Percentiles rank a stretch among this genome's conserved stretches.
These are phyloP conservation scores for Apis mellifera DNA, from an alignment of 1,140 invertebrate species.

Conservation along the genomic window Amel_HAv3.1 CM009945.2:5663501-5664000, in stretches of 20 bases:
- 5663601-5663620: neutral
- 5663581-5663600: neutral
- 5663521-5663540: no score
- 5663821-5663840: neutral
- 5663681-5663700: slow-evolving; percentile 25
- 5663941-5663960: slow-evolving; percentile 32
- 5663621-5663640: no score
- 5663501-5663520: no score
- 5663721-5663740: slow-evolving; percentile 40
- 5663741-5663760: slow-evolving; percentile 49
- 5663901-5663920: neutral
- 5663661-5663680: slow-evolving; percentile 30
- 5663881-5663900: slow-evolving; percentile 3
- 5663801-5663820: neutral
- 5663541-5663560: neutral
- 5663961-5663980: no score
- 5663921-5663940: neutral
- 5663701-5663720: slow-evolving; percentile 22
- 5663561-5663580: no score
- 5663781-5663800: neutral
- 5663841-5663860: neutral
- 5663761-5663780: slow-evolving; percentile 23
- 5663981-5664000: slow-evolving; percentile 26
- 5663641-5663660: neutral
- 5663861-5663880: neutral